These are phyloP conservation scores for Anabacerthia variegaticeps DNA, from an alignment of 2,797 vertebrate genomes.

Conservation along the genomic window DNA sequence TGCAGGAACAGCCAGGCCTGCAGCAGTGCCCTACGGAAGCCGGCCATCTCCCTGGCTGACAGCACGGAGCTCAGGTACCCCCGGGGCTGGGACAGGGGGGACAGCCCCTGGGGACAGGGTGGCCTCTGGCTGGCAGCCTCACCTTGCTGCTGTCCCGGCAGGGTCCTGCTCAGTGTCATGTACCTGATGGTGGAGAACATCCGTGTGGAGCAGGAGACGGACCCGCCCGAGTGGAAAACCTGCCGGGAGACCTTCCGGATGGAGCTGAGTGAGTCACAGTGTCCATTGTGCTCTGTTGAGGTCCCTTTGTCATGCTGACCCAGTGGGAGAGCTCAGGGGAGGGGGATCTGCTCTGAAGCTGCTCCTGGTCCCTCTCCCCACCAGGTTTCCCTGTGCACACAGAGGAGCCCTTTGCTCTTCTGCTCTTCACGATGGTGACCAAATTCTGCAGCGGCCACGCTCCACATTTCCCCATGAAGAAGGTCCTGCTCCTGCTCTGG, in stretches of 20 bases:
- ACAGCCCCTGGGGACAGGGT: background rate
- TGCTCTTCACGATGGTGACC: constrained; percentile 98
- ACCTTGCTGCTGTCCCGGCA: constrained; percentile 42
- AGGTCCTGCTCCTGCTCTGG: constrained; percentile 94
- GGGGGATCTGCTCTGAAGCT: background rate
- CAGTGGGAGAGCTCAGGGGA: rapidly evolving
- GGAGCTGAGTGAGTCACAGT: constrained; percentile 84
- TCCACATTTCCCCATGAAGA: constrained; percentile 99
- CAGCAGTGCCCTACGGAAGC: constrained; percentile 91
- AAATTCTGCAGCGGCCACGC: constrained; percentile 99
- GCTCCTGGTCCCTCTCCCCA: background rate
- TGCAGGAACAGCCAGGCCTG: constrained; percentile 94
- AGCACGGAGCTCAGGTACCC: constrained; percentile 94
- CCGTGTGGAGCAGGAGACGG: constrained; percentile 83
- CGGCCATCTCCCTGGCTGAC: constrained; percentile 94
- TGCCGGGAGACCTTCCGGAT: constrained; percentile 87
- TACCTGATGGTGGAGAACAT: constrained; percentile 96
- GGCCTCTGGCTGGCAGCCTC: background rate
- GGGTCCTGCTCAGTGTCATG: constrained; percentile 94
- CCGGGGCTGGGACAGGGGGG: rapidly evolving
- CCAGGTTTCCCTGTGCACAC: constrained; percentile 87
- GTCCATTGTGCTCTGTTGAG: rapidly evolving
- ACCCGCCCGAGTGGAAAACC: constrained; percentile 83
- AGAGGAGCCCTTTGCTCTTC: constrained; percentile 90
- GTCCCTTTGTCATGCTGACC: rapidly evolving